Percentiles rank a stretch among this genome's conserved stretches.
phyloP scores from a whole-genome alignment of 2,888 invertebrate genomes.

The Papilio gigon region DNA sequence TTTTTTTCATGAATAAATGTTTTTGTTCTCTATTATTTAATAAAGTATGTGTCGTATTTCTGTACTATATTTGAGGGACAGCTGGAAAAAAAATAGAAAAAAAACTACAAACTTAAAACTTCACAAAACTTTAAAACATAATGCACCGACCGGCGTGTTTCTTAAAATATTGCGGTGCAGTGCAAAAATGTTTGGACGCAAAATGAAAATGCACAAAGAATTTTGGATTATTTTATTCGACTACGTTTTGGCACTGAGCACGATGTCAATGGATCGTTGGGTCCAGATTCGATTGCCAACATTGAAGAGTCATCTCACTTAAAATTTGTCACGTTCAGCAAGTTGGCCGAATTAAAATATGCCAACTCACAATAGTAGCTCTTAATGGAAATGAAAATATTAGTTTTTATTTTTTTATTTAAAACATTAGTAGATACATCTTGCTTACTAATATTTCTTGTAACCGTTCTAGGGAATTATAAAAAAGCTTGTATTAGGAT shows the following conservation, averaged over 20 bases:
- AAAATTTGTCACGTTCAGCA: background rate
- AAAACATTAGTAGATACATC: background rate
- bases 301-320: slow-evolving; percentile 17
- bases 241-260: slow-evolving; percentile 28
- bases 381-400: too few species aligned
- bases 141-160: background rate
- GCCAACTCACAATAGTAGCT: too few species aligned
- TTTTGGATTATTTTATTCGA: slow-evolving; percentile 24
- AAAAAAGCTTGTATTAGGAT: too few species aligned
- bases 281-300: slow-evolving; percentile 28
- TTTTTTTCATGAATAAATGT: background rate
- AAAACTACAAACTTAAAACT: background rate
- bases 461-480: too few species aligned
- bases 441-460: too few species aligned
- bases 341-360: slow-evolving; percentile 2
- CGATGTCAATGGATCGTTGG: slow-evolving; percentile 26
- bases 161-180: slow-evolving; percentile 3
- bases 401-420: too few species aligned
- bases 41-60: too few species aligned
- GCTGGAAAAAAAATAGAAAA: background rate
- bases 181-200: slow-evolving; percentile 5
- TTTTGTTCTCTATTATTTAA: background rate
- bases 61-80: background rate
- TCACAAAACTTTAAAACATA: background rate
- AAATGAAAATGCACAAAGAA: slow-evolving; percentile 19